A percentile compares a stretch with the other conserved stretches of the same genome.
Evolutionary conservation across 2,888 invertebrate genomes (phyloP).

Genomic region (Lepas anatifera): DNA sequence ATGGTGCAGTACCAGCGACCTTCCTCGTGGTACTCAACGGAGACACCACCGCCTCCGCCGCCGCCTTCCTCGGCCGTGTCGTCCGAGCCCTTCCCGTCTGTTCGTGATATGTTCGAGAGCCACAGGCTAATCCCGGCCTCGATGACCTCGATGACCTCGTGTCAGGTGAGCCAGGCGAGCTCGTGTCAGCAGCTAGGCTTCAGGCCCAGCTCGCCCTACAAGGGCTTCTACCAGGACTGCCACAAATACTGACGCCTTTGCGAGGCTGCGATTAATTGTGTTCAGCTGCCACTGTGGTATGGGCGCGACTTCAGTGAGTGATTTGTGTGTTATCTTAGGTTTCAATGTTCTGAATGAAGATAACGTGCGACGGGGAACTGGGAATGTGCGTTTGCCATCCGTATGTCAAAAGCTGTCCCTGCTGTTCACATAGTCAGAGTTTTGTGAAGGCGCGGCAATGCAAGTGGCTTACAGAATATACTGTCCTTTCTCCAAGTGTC

Average conservation of each 20-base stretch:
- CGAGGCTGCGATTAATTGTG: no score
- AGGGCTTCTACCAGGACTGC: constrained; percentile 26
- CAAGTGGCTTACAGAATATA: no score
- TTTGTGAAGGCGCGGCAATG: no score
- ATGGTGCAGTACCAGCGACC: constrained; percentile 17
- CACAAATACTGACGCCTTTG: constrained; percentile 24
- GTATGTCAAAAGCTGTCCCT: no score
- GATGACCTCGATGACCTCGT: constrained; percentile 10
- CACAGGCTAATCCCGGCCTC: constrained; percentile 23
- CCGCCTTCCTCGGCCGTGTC: constrained; percentile 8
- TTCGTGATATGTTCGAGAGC: constrained; percentile 27
- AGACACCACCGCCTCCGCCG: constrained; percentile 6
- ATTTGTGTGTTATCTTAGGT: no score
- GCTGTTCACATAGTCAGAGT: no score
- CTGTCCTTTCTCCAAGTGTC: no score
- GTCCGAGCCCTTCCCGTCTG: constrained; percentile 24
- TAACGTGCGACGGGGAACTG: no score
- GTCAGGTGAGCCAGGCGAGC: constrained; percentile 15
- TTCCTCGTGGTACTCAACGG: constrained; percentile 16
- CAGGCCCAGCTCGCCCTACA: constrained; percentile 25
- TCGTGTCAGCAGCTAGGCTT: constrained; percentile 26
- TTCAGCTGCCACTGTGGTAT: no score
- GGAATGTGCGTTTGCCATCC: no score
- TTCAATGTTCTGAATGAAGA: no score
- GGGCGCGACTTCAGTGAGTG: no score